Percentiles rank a stretch among this genome's conserved stretches.
These are phyloP conservation scores for Phoenicopterus ruber DNA, from an alignment of 2,113 vertebrate species.

Conservation along the genomic window DNA sequence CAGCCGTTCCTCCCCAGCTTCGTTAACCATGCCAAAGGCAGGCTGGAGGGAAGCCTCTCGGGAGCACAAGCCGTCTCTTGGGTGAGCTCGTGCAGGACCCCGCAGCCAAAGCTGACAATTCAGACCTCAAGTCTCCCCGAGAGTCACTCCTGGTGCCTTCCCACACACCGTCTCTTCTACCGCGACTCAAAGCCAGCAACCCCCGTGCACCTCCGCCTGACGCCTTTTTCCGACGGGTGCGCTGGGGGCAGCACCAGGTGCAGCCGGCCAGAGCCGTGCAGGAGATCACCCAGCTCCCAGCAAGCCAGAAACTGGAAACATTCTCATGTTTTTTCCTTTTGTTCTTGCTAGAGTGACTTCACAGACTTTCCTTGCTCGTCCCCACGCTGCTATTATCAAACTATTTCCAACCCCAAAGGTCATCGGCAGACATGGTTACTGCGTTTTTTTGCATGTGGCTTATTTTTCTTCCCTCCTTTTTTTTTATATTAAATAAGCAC, in stretches of 20 bases:
- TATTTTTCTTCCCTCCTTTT: not conserved
- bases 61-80: not conserved
- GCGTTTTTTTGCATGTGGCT: not conserved
- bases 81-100: too few relatives aligned
- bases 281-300: not conserved
- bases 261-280: not conserved
- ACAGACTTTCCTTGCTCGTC: constrained; percentile 21
- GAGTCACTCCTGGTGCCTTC: not conserved
- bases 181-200: not conserved
- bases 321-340: not conserved
- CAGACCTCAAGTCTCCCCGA: accelerated
- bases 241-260: not conserved
- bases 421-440: not conserved
- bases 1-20: not conserved
- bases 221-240: not conserved
- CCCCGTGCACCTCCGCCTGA: not conserved
- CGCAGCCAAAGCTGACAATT: not conserved
- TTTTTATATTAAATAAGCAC: not conserved
- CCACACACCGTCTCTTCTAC: not conserved
- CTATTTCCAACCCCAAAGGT: constrained; percentile 52
- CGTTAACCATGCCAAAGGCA: not conserved
- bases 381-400: not conserved
- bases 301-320: not conserved
- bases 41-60: not conserved
- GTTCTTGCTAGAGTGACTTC: not conserved